Evolutionary conservation across 2,113 vertebrate genomes (phyloP), one percentile per base, ranked within the genome.

Genomic region (Charadrius vociferus): DNA sequence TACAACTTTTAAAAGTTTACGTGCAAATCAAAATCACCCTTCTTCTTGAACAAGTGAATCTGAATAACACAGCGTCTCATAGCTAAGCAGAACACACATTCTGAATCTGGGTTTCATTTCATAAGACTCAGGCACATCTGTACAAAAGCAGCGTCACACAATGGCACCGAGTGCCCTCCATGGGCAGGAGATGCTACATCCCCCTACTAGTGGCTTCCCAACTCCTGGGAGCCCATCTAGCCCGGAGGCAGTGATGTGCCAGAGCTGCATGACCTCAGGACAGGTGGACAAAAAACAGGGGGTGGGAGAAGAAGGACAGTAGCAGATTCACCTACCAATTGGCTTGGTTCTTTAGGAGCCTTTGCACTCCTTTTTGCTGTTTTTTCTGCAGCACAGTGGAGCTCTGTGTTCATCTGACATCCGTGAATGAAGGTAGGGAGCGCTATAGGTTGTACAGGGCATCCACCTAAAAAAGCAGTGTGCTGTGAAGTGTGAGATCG

Each of bases 71-170:
- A 23, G 27, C 0, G 0, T 52, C 62, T 78, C 9, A 3, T 56
- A 37, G 75, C 41, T 32, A 17, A 58, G 72, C 52, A 79, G 63
- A 59, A 24, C 17, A 6, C 32, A n/a, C 4, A 0, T 2, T 53
- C 43, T 36, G 4, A 17, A 22, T 89, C 30, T 14, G 50, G 62
- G 29, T 2, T 11, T 79, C 36, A 29, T 68, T 67, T 36, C 36
- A 10, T 22, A 18, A 0, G 3, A 1, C 32, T 7, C 4, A 8
- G 52, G 43, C 59, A 56, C 17, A 22, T 45, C 24, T 1, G 1
- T n/a, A 39, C 13, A 16, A 15, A 41, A 59, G 68, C 34, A 68
- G 63, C 1, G 2, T 45, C 50, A 8, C 1, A 0, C 13, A 29
- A 2, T 36, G 67, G 27, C 32, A 10, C 67, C 0, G 2, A 29